These are phyloP conservation scores for Lutjanus campechanus DNA, from an alignment of 2,797 vertebrate species.

Conservation along the genomic window DNA sequence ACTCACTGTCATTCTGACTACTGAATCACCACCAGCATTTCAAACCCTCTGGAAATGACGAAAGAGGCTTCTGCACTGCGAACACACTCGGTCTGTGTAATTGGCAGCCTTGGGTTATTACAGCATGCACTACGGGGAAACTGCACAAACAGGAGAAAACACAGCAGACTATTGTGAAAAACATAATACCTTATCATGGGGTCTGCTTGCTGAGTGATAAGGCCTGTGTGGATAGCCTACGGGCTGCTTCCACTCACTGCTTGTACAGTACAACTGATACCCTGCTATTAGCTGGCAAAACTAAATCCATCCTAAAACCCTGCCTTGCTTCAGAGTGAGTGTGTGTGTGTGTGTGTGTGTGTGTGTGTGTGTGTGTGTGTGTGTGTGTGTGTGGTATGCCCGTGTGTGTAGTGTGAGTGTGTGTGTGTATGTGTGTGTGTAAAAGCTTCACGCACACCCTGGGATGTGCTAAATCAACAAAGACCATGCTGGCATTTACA, in stretches of 20 bases:
- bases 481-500: conserved; percentile 67
- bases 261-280: conserved; percentile 65
- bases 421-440: conserved; percentile 9
- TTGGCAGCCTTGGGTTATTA: conserved; percentile 72
- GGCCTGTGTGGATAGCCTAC: conserved; percentile 65
- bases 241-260: conserved; percentile 68
- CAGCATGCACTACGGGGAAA: conserved; percentile 55
- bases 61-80: conserved; percentile 55
- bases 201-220: conserved; percentile 77
- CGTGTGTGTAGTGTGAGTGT: conserved; percentile 2
- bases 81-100: conserved; percentile 61
- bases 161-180: conserved; percentile 73
- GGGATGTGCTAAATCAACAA: conserved; percentile 65
- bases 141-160: conserved; percentile 66
- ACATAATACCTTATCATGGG: conserved; percentile 73
- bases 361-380: not conserved
- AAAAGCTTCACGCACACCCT: conserved; percentile 29
- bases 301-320: conserved; percentile 71
- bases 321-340: conserved; percentile 43
- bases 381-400: not conserved
- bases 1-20: conserved; percentile 40
- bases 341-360: conserved; percentile 18
- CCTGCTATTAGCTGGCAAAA: conserved; percentile 74
- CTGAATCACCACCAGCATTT: conserved; percentile 43
- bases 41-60: conserved; percentile 41